These are phyloP conservation scores for Hepsetus odoe DNA, from an alignment of 2,113 vertebrate genomes.

Conservation along the genomic window DNA sequence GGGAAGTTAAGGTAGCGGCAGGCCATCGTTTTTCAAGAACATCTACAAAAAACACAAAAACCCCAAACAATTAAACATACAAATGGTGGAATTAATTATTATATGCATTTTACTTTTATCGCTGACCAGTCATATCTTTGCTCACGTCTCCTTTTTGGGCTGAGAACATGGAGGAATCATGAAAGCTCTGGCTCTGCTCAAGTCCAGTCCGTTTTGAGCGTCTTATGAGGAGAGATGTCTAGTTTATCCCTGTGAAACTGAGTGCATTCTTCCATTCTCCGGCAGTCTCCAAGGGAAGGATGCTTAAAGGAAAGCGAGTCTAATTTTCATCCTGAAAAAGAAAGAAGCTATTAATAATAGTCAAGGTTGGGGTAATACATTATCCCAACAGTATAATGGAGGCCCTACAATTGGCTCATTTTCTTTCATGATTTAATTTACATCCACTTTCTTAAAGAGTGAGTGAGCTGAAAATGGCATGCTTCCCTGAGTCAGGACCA, in stretches of 20 bases:
- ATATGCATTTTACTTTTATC: no score
- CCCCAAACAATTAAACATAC: no score
- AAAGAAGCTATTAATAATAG: constrained; percentile 43
- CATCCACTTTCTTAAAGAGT: not conserved
- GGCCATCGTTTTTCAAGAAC: no score
- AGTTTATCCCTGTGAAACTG: constrained; percentile 10
- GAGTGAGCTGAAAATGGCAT: not conserved
- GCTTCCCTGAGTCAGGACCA: not conserved
- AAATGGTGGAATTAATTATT: no score
- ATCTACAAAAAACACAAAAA: no score
- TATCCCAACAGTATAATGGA: not conserved
- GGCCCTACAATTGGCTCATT: not conserved
- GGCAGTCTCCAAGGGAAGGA: not conserved
- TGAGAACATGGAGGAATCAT: constrained; percentile 5
- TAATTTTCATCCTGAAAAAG: constrained; percentile 39
- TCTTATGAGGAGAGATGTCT: constrained; percentile 24
- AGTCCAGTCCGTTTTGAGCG: constrained; percentile 34
- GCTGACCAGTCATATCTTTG: not conserved
- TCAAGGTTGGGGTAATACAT: not conserved
- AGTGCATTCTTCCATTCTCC: constrained; percentile 3
- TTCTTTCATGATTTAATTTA: not conserved
- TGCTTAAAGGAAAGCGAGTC: constrained; percentile 29
- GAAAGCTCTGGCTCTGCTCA: constrained; percentile 17
- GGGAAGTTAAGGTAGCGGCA: not conserved
- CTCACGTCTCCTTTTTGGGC: constrained; percentile 5